Evolutionary conservation across 92 coral and sea anemone genomes (phyloP), one percentile per base, ranked within the genome.

Genomic region (Parazoanthus atlanticus): DNA sequence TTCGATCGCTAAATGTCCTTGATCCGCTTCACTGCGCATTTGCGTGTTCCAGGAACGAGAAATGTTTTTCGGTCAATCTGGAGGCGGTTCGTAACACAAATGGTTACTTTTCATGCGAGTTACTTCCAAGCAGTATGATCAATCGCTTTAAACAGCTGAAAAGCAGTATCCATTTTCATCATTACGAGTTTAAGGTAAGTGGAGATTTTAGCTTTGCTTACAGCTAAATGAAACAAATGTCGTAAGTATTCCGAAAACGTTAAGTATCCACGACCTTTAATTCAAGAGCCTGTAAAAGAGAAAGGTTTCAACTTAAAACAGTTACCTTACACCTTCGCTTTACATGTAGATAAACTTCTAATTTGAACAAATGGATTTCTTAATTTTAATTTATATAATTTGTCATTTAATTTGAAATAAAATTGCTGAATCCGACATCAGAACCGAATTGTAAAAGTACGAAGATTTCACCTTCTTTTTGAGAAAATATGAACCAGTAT

Each of bases 11-110:
- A 61, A 17, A 5, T 8, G 41, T 80, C 47, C 64, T 41, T 12
- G 84, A 80, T 30, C 84, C 84, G 25, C 70, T 80, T 6, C 84
- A 80, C 65, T 80, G 84, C 26, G 84, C 84, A 2, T 80, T 80
- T 31, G 36, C 28, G 47, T 80, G 84, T 65, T 54, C 49, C 33
- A 80, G 52, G n/a, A 13, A 30, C 28, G 71, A 56, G 36, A 54
- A 31, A 80, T 80, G 84, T 32, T 21, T 21, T 28, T 80, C 84
- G 28, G n/a, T 80, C 8, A 80, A 80, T 31, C 43, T 80, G 38
- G 67, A 61, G 26, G 84, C 84, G 19, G 13, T 9, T 54, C 70
- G 43, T 26, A 30, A 80, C 15, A 36, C 64, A 54, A 6, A 80
- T 30, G 71, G 84, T 32, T 80, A 49, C 13, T 54, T 54, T 49